A percentile compares a stretch with the other conserved stretches of the same genome.
phyloP scores from a whole-genome alignment of 2,888 invertebrate species.

The Eupithecia subumbrata region DNA sequence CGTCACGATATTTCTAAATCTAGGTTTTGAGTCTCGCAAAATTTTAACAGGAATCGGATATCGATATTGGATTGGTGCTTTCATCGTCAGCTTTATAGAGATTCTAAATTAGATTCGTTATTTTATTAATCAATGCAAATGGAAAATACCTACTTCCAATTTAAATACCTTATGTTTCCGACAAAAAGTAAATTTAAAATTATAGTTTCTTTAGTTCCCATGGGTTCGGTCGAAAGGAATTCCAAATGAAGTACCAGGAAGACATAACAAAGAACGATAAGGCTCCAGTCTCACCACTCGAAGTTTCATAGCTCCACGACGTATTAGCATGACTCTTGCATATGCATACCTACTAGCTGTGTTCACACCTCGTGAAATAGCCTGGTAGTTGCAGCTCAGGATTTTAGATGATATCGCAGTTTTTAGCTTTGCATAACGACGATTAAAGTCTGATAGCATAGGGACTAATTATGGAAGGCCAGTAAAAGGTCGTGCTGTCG shows the following conservation, averaged over 20 bases:
- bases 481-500: no score
- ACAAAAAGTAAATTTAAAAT: not conserved
- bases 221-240: not conserved
- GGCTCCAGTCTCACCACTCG: not conserved
- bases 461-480: no score
- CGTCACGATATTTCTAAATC: no score
- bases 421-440: not conserved
- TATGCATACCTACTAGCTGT: conserved; percentile 24
- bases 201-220: not conserved
- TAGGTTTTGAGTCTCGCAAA: not conserved
- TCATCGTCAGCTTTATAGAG: not conserved
- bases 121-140: not conserved
- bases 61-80: not conserved
- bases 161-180: not conserved
- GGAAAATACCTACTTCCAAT: not conserved
- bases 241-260: not conserved
- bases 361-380: conserved; percentile 29
- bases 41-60: not conserved
- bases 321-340: conserved; percentile 22
- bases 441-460: not conserved
- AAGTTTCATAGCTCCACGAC: conserved; percentile 26
- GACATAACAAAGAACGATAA: not conserved
- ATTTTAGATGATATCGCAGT: conserved; percentile 16
- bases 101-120: not conserved
- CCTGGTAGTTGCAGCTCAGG: conserved; percentile 3